Evolutionary conservation across 2,888 invertebrate genomes (phyloP).

Genomic region (Cryptops parisi): DNA sequence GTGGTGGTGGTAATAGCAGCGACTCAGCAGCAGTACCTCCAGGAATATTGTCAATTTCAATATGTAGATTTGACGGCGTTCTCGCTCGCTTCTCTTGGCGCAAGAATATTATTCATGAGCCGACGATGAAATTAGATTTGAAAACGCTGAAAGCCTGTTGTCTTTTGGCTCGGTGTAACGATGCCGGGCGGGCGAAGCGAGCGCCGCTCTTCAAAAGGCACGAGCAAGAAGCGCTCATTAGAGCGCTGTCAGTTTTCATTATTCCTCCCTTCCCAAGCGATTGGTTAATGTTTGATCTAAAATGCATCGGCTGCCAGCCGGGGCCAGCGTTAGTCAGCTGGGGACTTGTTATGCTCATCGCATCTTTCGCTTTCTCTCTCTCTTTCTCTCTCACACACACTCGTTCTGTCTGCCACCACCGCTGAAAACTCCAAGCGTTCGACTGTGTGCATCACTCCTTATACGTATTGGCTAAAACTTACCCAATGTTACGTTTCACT

Average conservation of each 20-base stretch:
- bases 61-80: slow-evolving; percentile 21
- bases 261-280: slow-evolving; percentile 9
- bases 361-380: slow-evolving; percentile 6
- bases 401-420: too few species aligned
- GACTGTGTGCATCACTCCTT: too few species aligned
- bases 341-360: slow-evolving; percentile 10
- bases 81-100: slow-evolving; percentile 11
- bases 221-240: slow-evolving; percentile 10
- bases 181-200: slow-evolving; percentile 11
- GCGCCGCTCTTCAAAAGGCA: slow-evolving; percentile 16
- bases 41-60: slow-evolving; percentile 15
- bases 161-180: slow-evolving; percentile 12
- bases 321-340: slow-evolving; percentile 11
- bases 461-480: too few species aligned
- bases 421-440: too few species aligned
- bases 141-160: slow-evolving; percentile 15
- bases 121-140: slow-evolving; percentile 14
- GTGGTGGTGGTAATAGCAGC: too few species aligned
- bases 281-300: slow-evolving; percentile 17
- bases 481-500: too few species aligned
- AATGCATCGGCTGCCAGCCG: slow-evolving; percentile 11
- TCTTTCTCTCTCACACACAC: slow-evolving; percentile 12
- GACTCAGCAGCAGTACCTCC: not conserved
- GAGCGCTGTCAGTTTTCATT: slow-evolving; percentile 14
- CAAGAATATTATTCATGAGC: slow-evolving; percentile 14